These are phyloP conservation scores for Mesodorylaimus sp. DNA, from an alignment of 2,888 invertebrate genomes.

Conservation along the genomic window DNA sequence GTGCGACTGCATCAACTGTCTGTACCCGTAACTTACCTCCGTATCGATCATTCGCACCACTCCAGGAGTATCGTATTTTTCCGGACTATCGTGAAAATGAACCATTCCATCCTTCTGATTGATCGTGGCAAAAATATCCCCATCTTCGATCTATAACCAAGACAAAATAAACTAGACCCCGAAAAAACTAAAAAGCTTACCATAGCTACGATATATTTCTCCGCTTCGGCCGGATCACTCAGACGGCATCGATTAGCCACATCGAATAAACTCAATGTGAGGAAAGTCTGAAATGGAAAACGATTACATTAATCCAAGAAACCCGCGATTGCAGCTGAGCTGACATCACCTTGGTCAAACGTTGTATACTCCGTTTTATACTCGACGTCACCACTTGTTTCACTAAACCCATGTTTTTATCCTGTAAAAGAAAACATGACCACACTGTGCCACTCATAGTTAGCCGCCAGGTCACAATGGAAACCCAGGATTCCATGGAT, in stretches of 20 bases:
- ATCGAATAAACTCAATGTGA: conserved; percentile 68
- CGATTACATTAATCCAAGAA: background rate
- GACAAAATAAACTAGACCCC: conserved; percentile 9
- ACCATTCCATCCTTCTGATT: conserved; percentile 98
- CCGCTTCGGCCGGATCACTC: conserved; percentile 61
- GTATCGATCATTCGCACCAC: conserved; percentile 69
- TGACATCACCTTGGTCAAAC: conserved; percentile 63
- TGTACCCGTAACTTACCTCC: conserved; percentile 38
- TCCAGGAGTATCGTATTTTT: conserved; percentile 73
- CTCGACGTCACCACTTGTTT: conserved; percentile 64
- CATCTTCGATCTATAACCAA: conserved; percentile 63
- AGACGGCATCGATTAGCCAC: conserved; percentile 74
- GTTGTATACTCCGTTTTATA: conserved; percentile 86
- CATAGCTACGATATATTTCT: conserved; percentile 83
- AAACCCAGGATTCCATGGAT: background rate
- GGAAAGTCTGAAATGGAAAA: conserved; percentile 45
- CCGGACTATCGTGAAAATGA: conserved; percentile 79
- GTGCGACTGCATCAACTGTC: too few species aligned
- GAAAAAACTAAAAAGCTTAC: conserved; percentile 35
- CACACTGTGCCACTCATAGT: too few species aligned
- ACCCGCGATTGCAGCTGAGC: background rate
- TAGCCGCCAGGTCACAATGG: background rate
- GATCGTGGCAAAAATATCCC: conserved; percentile 86
- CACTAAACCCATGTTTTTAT: conserved; percentile 42
- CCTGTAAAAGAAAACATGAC: conserved; percentile 26